phyloP scores from a whole-genome alignment of 2,113 vertebrate genomes.

The Ailuropoda melanoleuca region DNA sequence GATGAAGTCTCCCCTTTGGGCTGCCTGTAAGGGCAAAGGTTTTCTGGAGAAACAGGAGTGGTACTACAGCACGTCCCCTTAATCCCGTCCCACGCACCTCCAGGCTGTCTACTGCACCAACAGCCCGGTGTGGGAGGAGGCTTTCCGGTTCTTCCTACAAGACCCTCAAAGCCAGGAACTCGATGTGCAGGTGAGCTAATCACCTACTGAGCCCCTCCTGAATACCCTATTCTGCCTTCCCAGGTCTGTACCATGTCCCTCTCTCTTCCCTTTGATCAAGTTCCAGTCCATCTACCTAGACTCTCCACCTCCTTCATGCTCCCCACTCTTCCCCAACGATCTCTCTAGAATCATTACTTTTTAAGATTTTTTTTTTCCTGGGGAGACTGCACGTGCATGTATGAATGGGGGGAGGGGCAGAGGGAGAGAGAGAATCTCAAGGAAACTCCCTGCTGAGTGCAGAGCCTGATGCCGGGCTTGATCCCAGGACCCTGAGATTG shows the following conservation, averaged over 20 bases:
- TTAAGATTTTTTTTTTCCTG: background rate
- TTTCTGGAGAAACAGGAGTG: background rate
- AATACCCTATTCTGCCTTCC: background rate
- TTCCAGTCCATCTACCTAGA: background rate
- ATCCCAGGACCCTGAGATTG: background rate
- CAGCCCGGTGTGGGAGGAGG: conserved; percentile 91
- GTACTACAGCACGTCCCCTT: background rate
- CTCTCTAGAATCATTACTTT: background rate
- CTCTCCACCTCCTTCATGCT: background rate
- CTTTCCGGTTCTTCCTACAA: conserved; percentile 95
- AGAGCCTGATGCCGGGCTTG: background rate
- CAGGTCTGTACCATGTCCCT: background rate
- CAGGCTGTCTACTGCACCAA: conserved; percentile 88
- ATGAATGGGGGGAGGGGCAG: background rate
- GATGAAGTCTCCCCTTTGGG: background rate
- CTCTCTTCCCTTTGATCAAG: background rate
- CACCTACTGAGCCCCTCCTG: too few species aligned
- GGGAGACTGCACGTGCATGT: background rate
- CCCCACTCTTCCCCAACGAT: background rate
- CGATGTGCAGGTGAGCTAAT: conserved; percentile 88
- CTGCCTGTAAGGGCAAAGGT: too few species aligned
- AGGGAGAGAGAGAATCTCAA: background rate
- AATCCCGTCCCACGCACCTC: background rate
- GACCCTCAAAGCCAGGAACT: conserved; percentile 90
- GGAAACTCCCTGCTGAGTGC: background rate